Evolutionary conservation across 2,888 invertebrate genomes (phyloP).

Genomic region (Acanthosepion lycidas): DNA sequence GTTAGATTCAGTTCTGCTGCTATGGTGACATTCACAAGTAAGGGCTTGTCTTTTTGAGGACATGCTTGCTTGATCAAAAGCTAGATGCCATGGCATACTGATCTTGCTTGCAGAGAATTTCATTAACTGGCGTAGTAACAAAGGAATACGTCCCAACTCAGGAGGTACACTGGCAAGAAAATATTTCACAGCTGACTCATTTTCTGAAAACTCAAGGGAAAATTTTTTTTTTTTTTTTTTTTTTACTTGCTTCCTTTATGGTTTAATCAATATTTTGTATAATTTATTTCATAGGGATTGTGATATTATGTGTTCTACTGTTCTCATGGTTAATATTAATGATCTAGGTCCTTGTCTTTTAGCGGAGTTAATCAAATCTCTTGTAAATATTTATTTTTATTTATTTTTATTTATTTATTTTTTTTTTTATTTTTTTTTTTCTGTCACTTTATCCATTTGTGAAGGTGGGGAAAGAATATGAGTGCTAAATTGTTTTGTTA

Average conservation of each 20-base stretch:
- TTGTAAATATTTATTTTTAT: neutral
- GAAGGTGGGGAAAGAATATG: no score
- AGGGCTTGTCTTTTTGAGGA: neutral
- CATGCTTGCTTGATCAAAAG: neutral
- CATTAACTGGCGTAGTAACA: neutral
- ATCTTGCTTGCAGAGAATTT: neutral
- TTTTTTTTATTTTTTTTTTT: neutral
- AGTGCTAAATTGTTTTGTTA: no score
- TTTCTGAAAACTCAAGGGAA: neutral
- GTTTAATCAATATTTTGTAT: neutral
- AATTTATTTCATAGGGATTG: neutral
- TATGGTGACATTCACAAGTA: neutral
- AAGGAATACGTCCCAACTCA: neutral
- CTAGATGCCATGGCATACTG: neutral
- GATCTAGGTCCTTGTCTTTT: neutral
- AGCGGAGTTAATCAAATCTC: neutral
- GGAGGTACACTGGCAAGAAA: neutral
- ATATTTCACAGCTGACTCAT: neutral
- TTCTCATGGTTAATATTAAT: neutral
- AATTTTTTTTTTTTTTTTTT: neutral
- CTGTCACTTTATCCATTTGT: neutral
- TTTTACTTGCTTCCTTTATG: neutral
- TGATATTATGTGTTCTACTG: neutral
- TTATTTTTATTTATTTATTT: no score
- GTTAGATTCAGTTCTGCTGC: neutral